Evolutionary conservation across 2,888 invertebrate genomes (phyloP).

Genomic region (Protophormia terraenovae): DNA sequence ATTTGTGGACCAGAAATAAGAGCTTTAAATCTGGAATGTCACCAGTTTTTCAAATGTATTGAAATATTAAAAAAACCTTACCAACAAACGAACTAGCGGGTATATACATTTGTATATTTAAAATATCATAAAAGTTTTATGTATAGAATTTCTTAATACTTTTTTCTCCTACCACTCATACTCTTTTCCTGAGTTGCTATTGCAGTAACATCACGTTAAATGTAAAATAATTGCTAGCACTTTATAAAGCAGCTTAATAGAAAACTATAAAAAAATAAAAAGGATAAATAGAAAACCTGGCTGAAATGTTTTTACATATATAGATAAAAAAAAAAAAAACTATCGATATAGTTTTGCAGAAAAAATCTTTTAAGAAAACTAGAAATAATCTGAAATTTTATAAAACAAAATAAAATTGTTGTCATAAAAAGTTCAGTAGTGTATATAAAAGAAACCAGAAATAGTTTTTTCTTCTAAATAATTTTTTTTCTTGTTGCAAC

Average conservation of each 20-base stretch:
- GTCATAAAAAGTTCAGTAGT: neutral
- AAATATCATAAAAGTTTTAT: neutral
- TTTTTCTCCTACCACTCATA: neutral
- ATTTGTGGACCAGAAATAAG: no score
- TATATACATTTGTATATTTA: neutral
- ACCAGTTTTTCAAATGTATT: no score
- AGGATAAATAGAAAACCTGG: neutral
- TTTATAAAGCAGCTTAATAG: constrained; percentile 54
- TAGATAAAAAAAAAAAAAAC: neutral
- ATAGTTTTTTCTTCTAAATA: neutral
- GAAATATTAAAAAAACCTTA: no score
- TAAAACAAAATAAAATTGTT: neutral
- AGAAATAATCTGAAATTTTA: neutral
- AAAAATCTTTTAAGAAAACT: constrained; percentile 25
- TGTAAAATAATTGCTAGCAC: constrained; percentile 62
- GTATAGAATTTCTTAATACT: constrained; percentile 17
- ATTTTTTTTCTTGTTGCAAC: neutral
- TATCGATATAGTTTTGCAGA: neutral
- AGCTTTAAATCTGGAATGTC: no score
- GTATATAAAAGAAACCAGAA: neutral
- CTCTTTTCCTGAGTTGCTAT: neutral
- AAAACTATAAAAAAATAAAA: constrained; percentile 26
- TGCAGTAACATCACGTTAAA: constrained; percentile 56
- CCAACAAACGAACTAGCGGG: no score
- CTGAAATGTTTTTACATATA: neutral